Conservation (phyloP, 2,113 vertebrate genomes). For the Paralichthys olivaceus region DNA sequence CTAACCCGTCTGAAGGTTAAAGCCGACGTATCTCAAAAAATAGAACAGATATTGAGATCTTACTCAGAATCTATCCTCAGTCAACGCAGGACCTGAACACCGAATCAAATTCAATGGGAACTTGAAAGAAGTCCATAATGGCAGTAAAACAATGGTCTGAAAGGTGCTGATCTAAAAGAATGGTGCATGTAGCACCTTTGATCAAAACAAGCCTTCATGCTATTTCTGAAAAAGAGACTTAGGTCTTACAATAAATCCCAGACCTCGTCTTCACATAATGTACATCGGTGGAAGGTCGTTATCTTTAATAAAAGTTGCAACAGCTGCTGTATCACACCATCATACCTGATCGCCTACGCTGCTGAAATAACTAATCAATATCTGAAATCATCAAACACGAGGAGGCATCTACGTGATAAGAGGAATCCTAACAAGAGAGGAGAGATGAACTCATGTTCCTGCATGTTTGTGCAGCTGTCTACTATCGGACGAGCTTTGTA, state of each 20-base stretch:
- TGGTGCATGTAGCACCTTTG: slow-evolving; percentile 51
- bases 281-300: slow-evolving; percentile 14
- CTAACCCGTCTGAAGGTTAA: slow-evolving; percentile 7
- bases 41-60: neutral
- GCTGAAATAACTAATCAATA: neutral
- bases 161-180: slow-evolving; percentile 48
- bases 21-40: too few relatives aligned
- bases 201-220: slow-evolving; percentile 49
- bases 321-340: slow-evolving; percentile 10
- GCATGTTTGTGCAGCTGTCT: slow-evolving; percentile 54
- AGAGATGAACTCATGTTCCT: slow-evolving; percentile 15
- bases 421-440: slow-evolving; percentile 7
- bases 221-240: slow-evolving; percentile 44
- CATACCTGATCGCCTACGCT: slow-evolving; percentile 14
- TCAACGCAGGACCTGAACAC: slow-evolving; percentile 1
- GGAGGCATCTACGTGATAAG: neutral
- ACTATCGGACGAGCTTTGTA: slow-evolving; percentile 11
- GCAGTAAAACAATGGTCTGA: slow-evolving; percentile 29
- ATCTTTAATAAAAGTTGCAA: slow-evolving; percentile 26
- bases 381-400: neutral
- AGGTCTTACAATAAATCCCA: slow-evolving; percentile 39
- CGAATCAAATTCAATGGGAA: slow-evolving; percentile 24
- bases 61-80: slow-evolving; percentile 37
- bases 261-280: slow-evolving; percentile 31
- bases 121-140: slow-evolving; percentile 39